Evolutionary conservation across 1,140 invertebrate genomes (phyloP).

Genomic region (Brachystomella parvula): DNA sequence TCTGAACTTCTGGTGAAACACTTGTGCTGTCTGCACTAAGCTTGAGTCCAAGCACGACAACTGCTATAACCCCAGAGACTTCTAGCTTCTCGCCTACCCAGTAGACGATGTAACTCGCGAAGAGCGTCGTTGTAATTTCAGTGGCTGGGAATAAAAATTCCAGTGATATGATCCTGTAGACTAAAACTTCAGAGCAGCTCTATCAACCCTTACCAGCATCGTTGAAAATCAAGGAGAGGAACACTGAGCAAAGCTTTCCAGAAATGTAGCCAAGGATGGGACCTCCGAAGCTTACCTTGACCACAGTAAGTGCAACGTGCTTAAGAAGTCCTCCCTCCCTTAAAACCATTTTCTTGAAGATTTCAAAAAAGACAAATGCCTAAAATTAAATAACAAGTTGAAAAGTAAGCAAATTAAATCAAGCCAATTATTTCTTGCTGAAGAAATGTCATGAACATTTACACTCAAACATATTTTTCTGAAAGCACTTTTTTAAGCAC

Average conservation of each 20-base stretch:
- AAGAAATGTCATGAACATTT: no score
- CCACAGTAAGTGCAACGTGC: slow-evolving; percentile 17
- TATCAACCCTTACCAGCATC: slow-evolving; percentile 38
- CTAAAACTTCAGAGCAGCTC: slow-evolving; percentile 28
- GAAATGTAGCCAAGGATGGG: slow-evolving; percentile 44
- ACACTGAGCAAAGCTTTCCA: slow-evolving; percentile 42
- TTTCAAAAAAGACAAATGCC: slow-evolving; percentile 45
- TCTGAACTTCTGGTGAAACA: slow-evolving; percentile 47
- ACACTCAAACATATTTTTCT: no score
- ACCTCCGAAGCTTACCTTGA: slow-evolving; percentile 41
- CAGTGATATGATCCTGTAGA: slow-evolving; percentile 41
- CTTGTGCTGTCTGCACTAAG: slow-evolving; percentile 44
- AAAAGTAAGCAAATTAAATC: background rate
- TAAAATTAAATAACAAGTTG: background rate
- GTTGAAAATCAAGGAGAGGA: slow-evolving; percentile 44
- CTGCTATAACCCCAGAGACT: slow-evolving; percentile 47
- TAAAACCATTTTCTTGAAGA: slow-evolving; percentile 23
- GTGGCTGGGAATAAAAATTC: slow-evolving; percentile 38
- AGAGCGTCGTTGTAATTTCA: slow-evolving; percentile 47
- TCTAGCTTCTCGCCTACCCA: slow-evolving; percentile 43
- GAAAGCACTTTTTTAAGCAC: no score
- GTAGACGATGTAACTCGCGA: slow-evolving; percentile 44
- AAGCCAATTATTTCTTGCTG: background rate
- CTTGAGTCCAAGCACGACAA: slow-evolving; percentile 45
- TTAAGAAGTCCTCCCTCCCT: background rate